Evolutionary conservation across 1,140 invertebrate genomes (phyloP), one percentile per base, ranked within the genome.

Genomic region (Hypothenemus hampei): DNA sequence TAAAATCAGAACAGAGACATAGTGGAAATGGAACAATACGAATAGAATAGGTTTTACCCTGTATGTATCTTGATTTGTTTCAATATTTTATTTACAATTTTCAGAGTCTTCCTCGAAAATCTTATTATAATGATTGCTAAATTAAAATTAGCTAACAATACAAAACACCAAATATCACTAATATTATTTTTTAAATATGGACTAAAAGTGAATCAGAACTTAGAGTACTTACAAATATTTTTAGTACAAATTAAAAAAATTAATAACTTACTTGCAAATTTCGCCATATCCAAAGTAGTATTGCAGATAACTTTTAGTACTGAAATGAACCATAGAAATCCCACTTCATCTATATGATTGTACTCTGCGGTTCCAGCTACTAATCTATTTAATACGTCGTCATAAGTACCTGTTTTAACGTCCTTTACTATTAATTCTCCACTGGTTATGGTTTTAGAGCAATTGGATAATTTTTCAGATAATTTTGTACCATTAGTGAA

Each of bases 241-340:
- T 31, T 11, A 31, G 26, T 1, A 16, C 36, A 7, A 31, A 31
- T 31, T 31, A 31, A 8, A 13, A 31, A 31, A 31, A 8, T 11
- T 31, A 13, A 13, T 11, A 31, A n/a, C 40, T 43, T 45, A 45
- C 43, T 24, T 45, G 43, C 4, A 8, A 45, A 16, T 15, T 13
- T 4, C 16, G 4, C n/a, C 7, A 45, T 18, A 16, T 45, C 43
- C 21, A 45, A 7, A 2, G 43, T 45, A 8, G 6, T 29, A 15
- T 24, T 29, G 18, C 5, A 13, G 2, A 45, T 45, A 13, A 19
- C 23, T 26, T 45, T 45, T 16, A 45, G 6, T 7, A 45, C 13
- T 6, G 43, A 45, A 24, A 26, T 13, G 4, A 45, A 3, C 5
- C 18, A 40, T 13, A 40, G 18, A 11, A 40, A 20, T 4, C 21